A percentile compares a stretch with the other conserved stretches of the same genome.
Conservation (phyloP, 2,797 vertebrate genomes). For the Lepilemur ruficaudatus region DNA sequence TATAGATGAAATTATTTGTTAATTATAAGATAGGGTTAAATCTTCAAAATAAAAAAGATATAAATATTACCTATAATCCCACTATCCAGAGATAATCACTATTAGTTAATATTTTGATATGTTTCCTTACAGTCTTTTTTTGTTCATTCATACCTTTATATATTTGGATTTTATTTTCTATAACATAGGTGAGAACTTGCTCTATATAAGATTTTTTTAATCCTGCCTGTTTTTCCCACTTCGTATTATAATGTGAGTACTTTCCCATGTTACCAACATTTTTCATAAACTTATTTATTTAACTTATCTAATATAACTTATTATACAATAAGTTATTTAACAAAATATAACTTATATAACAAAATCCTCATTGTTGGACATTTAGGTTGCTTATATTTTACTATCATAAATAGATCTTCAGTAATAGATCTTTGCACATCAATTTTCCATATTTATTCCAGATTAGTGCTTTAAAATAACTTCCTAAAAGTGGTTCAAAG, state of each 20-base stretch:
- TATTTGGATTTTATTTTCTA: neutral
- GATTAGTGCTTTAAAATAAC: constrained; percentile 36
- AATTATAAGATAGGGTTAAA: neutral
- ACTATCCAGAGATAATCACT: neutral
- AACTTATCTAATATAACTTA: too few species aligned
- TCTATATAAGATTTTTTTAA: neutral
- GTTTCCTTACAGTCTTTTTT: neutral
- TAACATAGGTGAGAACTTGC: neutral
- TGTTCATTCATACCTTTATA: constrained; percentile 24
- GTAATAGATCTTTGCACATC: neutral
- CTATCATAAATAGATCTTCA: neutral
- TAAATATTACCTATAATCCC: neutral
- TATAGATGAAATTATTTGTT: neutral
- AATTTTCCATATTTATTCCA: neutral
- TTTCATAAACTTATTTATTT: neutral
- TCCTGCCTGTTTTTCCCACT: neutral
- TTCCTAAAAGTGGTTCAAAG: constrained; percentile 14
- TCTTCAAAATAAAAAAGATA: neutral
- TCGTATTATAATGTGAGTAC: neutral
- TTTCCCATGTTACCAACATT: neutral
- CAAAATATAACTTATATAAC: neutral
- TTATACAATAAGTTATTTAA: neutral
- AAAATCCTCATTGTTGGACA: neutral
- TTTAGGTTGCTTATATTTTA: constrained; percentile 8
- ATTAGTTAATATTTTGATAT: neutral